Base-by-base conservation (phyloP, 2,797 vertebrate genomes). In the Cygnus olor region DNA sequence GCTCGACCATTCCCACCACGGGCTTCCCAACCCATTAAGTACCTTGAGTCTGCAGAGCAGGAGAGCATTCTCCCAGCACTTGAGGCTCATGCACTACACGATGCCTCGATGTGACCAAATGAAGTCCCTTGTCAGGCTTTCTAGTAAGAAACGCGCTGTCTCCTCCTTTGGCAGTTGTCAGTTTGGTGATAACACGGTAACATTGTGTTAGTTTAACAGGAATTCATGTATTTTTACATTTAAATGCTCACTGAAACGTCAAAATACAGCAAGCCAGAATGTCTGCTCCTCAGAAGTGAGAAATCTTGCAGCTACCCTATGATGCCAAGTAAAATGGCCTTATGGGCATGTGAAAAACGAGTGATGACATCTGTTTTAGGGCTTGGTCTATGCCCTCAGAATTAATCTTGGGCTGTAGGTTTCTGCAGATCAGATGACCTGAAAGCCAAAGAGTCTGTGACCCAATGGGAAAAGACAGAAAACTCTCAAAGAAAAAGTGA, bases 1-100 rank as follows among this genome's bases (percentile, higher is more conserved):
- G 54, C 69, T 60, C 20, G 6, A 8, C 1, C 61, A 18, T 3
- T 2, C 12, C 30, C 5, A 2, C 0, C 4, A 11, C 15, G 30
- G 45, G 7, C 7, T 53, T n/a, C 34, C 2, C 34, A 58, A 30
- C 25, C 24, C 36, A 22, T 40, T 36, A 73, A 53, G 30, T 51
- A 25, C 36, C 27, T 38, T 28, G 19, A 11, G 13, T 19, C 24
- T 57, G 14, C 45, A 40, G 45, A 47, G 38, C 54, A 47, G 54
- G n/a, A 25, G 24, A 42, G 2, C 3, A 3, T 32, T 85, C 69
- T 66, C 42, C 60, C 51, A 49, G n/a, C 38, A 36, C 3, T 2
- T 1, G 5, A 68, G 40, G 53, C 36, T 30, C 24, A 17, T 8
- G 14, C 0, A 15, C 13, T 40, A 9, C 7, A 21, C 57, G 4